A percentile compares a stretch with the other conserved stretches of the same genome.
These are phyloP conservation scores for Gerris lacustris DNA, from an alignment of 2,888 invertebrate genomes.

Conservation along the genomic window DNA sequence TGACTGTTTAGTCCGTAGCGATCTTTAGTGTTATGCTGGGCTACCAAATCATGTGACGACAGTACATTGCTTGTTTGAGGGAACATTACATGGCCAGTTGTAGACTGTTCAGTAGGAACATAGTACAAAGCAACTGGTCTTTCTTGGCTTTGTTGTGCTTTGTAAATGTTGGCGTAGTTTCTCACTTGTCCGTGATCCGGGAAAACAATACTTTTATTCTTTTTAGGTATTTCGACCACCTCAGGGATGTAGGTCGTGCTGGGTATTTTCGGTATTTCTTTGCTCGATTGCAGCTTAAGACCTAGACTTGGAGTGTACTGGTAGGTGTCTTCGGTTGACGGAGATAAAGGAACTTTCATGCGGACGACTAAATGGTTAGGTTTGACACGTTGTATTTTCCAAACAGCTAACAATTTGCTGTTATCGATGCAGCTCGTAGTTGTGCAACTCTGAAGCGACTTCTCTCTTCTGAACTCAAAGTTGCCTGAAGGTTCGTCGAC, in stretches of 20 bases:
- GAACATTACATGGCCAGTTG: background rate
- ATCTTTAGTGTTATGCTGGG: constrained; percentile 1
- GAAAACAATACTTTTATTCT: background rate
- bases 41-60: background rate
- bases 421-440: constrained; percentile 18
- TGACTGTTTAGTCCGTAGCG: constrained; percentile 31
- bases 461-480: constrained; percentile 25
- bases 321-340: constrained; percentile 25
- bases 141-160: background rate
- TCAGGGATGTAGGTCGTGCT: background rate
- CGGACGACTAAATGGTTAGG: constrained; percentile 22
- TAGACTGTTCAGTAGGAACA: background rate
- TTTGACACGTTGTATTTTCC: constrained; percentile 25
- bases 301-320: constrained; percentile 25
- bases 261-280: background rate
- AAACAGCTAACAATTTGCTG: constrained; percentile 24
- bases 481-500: constrained; percentile 21
- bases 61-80: background rate
- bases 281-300: constrained; percentile 20
- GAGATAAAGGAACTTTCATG: constrained; percentile 24
- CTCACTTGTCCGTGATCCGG: background rate
- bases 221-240: background rate
- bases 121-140: constrained; percentile 2
- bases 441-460: constrained; percentile 22
- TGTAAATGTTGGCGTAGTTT: background rate